These are phyloP conservation scores for Pollenia amentaria DNA, from an alignment of 2,888 invertebrate genomes.

Conservation along the genomic window DNA sequence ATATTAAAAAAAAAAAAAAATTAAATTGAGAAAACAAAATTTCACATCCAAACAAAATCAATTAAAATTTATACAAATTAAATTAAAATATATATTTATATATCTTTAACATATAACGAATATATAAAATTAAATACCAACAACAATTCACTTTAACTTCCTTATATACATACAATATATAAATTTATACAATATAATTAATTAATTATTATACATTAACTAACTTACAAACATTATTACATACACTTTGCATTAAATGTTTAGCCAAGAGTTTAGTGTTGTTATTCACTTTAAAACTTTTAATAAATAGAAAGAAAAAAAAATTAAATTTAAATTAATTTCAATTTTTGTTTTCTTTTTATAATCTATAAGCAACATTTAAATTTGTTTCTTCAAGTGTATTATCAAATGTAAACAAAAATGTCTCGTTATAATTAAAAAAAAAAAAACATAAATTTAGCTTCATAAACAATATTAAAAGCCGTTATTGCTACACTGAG, in stretches of 20 bases:
- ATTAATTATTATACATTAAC: neutral
- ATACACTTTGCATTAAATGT: constrained; percentile 70
- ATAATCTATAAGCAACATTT: constrained; percentile 4
- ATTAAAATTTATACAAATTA: constrained; percentile 58
- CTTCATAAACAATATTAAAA: constrained; percentile 43
- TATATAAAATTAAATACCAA: constrained; percentile 25
- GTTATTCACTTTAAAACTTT: constrained; percentile 70
- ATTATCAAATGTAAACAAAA: constrained; percentile 69
- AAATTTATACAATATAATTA: constrained; percentile 9
- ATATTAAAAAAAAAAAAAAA: constrained; percentile 14
- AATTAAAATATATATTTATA: constrained; percentile 13
- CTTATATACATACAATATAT: constrained; percentile 16
- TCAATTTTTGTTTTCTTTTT: too few relatives aligned
- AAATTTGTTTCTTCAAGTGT: constrained; percentile 64
- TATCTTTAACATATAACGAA: constrained; percentile 41
- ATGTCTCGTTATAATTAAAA: constrained; percentile 56
- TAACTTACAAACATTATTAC: constrained; percentile 30
- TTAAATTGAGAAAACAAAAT: constrained; percentile 16
- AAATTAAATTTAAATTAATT: constrained; percentile 17
- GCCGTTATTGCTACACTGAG: neutral
- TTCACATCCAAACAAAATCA: constrained; percentile 69
- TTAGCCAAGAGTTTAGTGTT: constrained; percentile 77
- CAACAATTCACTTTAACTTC: constrained; percentile 31
- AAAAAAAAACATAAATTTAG: constrained; percentile 11
- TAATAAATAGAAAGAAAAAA: neutral